Evolutionary conservation across 2,113 vertebrate species (phyloP).

Genomic region (Perca fluviatilis): DNA sequence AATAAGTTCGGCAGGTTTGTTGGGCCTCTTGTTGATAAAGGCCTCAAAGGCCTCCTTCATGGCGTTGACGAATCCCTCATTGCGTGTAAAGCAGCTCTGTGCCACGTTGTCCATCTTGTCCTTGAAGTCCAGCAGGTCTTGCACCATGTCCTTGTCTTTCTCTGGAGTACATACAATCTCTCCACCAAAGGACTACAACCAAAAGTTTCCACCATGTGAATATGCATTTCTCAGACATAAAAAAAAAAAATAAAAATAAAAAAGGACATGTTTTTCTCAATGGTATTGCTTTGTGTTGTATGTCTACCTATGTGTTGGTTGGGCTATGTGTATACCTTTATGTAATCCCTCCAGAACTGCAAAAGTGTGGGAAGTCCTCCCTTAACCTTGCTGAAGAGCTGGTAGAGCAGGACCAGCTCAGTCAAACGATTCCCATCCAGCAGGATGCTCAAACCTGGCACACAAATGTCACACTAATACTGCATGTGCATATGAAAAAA

Average conservation of each 20-base stretch:
- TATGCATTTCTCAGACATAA: background rate
- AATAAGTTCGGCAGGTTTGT: conserved; percentile 98
- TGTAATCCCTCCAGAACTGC: conserved; percentile 98
- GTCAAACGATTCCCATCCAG: conserved; percentile 96
- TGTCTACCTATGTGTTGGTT: background rate
- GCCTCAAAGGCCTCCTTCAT: conserved; percentile 99
- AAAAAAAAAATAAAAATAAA: background rate
- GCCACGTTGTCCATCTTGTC: conserved; percentile 99
- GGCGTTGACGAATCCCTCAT: conserved; percentile 97
- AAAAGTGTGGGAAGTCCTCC: conserved; percentile 95
- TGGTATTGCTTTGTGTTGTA: background rate
- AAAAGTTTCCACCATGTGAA: background rate
- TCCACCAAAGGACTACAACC: conserved; percentile 93
- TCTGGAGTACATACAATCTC: conserved; percentile 99
- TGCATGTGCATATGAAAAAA: background rate
- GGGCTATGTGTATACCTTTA: conserved; percentile 87
- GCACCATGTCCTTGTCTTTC: conserved; percentile 99
- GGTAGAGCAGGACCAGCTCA: conserved; percentile 94
- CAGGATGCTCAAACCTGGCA: conserved; percentile 92
- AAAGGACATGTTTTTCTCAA: background rate
- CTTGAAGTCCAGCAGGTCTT: conserved; percentile 98
- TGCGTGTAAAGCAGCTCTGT: conserved; percentile 95
- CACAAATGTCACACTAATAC: background rate
- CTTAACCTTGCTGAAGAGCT: conserved; percentile 95
- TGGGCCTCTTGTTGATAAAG: conserved; percentile 99